Percentiles rank a stretch among this genome's conserved stretches.
Evolutionary conservation across 1,140 invertebrate species (phyloP).

Genomic region (Chymomyza costata): DNA sequence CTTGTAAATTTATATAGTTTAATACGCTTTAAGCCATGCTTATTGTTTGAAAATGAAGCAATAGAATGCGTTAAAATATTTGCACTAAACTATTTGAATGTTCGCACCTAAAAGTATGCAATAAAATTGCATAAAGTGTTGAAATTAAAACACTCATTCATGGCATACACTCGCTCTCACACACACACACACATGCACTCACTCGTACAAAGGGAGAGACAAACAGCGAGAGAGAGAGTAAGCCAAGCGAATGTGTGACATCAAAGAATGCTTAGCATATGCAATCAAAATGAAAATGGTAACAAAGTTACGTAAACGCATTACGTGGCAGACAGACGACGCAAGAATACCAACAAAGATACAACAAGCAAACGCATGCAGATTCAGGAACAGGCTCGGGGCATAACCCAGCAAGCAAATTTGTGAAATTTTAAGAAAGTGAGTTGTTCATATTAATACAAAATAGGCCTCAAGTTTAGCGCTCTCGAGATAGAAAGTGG

Average conservation of each 20-base stretch:
- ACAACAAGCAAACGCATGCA: conserved; percentile 11
- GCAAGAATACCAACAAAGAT: background rate
- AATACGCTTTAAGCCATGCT: too few relatives aligned
- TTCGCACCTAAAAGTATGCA: conserved; percentile 19
- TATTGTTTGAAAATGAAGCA: too few relatives aligned
- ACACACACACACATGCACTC: too few relatives aligned
- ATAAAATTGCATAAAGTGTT: conserved; percentile 30
- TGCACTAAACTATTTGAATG: conserved; percentile 38
- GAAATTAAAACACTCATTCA: conserved; percentile 13
- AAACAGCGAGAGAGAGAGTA: conserved; percentile 8
- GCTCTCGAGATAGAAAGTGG: too few relatives aligned
- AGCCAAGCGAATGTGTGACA: conserved; percentile 6
- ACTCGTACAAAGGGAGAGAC: too few relatives aligned
- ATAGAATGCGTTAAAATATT: background rate
- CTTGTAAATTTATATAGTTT: conserved; percentile 19
- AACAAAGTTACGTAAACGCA: conserved; percentile 44
- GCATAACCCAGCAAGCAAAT: too few relatives aligned
- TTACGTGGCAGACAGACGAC: conserved; percentile 35
- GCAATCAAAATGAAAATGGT: conserved; percentile 52
- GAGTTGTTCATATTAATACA: too few relatives aligned
- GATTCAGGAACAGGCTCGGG: too few relatives aligned
- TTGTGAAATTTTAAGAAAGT: too few relatives aligned
- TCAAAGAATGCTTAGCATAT: conserved; percentile 43
- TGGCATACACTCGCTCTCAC: too few relatives aligned
- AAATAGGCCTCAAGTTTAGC: too few relatives aligned